phyloP scores from a whole-genome alignment of 64 coral and sea anemone genomes.

The Pocillopora damicornis region DNA sequence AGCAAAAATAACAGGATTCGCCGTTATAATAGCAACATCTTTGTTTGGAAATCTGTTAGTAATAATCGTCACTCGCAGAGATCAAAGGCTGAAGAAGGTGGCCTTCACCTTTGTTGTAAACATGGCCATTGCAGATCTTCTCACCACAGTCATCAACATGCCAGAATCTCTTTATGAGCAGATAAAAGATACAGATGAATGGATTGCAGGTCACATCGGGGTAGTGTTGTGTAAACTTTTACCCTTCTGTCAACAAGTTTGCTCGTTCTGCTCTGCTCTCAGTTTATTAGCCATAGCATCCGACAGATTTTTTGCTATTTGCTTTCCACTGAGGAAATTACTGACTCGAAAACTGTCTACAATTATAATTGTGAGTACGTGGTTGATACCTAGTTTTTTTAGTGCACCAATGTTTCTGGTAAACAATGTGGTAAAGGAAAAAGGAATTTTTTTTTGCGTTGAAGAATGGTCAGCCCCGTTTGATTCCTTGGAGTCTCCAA shows the following conservation, averaged over 20 bases:
- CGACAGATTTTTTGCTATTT: slow-evolving; percentile 45
- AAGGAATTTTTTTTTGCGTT: slow-evolving; percentile 19
- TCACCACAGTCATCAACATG: slow-evolving; percentile 17
- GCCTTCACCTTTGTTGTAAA: not conserved
- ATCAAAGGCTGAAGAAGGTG: not conserved
- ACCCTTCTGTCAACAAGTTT: slow-evolving; percentile 34
- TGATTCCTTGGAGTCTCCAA: not conserved
- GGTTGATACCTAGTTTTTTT: slow-evolving; percentile 29
- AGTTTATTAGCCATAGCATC: slow-evolving; percentile 41
- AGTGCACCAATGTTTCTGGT: slow-evolving; percentile 26
- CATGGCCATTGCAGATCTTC: slow-evolving; percentile 28
- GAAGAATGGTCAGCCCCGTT: slow-evolving; percentile 61
- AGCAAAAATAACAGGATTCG: not conserved
- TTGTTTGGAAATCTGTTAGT: slow-evolving; percentile 15
- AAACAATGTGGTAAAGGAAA: slow-evolving; percentile 16
- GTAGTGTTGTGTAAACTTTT: slow-evolving; percentile 49
- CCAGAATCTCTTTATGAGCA: slow-evolving; percentile 1
- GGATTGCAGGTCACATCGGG: slow-evolving; percentile 2
- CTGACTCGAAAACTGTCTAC: slow-evolving; percentile 2
- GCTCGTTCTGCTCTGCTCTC: slow-evolving; percentile 28
- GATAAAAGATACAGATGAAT: slow-evolving; percentile 5
- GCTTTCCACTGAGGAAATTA: slow-evolving; percentile 20
- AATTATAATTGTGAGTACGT: slow-evolving; percentile 29
- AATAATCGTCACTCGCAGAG: not conserved
- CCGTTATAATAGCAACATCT: not conserved